Evolutionary conservation across 2,113 vertebrate genomes (phyloP), one percentile per base, ranked within the genome.

Genomic region (Spea multiplicata): DNA sequence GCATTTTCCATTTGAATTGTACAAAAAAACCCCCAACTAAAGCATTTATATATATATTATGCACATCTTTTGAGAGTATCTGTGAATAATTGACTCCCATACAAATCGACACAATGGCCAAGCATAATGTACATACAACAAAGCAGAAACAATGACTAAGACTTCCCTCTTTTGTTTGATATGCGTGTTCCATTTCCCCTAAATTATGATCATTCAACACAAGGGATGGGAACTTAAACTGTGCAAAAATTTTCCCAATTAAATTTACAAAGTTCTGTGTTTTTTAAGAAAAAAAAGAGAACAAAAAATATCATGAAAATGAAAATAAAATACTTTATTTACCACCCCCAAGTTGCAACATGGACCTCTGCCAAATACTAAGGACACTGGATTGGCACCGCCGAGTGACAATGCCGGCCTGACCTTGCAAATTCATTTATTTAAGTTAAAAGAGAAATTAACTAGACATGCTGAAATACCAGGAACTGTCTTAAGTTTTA

Each of bases 31-130:
- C 30, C 30, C 30, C 30, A 30, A 30, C 30, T 30, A 30, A 30
- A 30, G 30, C 30, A 30, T 30, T 30, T 30, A 30, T 30, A 30
- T 30, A 49, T 69, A 44, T 59, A 44, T 30, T 30, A 30, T 30
- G 9, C 50, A 52, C 50, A 52, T 10, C 6, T 52, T 7, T 2
- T 7, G 55, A 59, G 7, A 59, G 12, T 59, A 13, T 59, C 4
- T 13, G 10, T 12, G 55, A 96, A 95, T 95, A 95, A 95, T 95
- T 94, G 94, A 95, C 93, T 93, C 95, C 94, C 83, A 93, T 91
- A 91, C 86, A 91, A 90, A 94, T 93, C 93, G 95, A 93, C 94
- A 95, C 66, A 71, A 77, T 69, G 67, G 55, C 50, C 14, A 59
- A 62, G 50, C 44, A 69, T 48, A 48, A 49, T 50, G 59, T 55